phyloP scores from a whole-genome alignment of 2,797 vertebrate genomes.

The Oceanodroma leucorhoa region DNA sequence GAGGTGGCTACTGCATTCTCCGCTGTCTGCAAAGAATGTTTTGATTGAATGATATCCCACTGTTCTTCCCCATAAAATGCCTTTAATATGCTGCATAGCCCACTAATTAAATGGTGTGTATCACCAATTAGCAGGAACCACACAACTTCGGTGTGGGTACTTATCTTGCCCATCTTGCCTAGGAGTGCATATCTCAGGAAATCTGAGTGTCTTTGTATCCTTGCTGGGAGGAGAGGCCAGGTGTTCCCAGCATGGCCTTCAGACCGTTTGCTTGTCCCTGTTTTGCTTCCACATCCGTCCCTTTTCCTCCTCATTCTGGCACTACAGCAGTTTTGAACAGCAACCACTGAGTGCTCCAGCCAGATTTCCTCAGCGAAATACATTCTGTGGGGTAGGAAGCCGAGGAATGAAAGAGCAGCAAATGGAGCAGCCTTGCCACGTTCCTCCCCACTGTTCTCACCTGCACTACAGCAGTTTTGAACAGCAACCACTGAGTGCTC shows the following conservation, averaged over 20 bases:
- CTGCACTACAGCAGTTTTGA: slow-evolving; percentile 15
- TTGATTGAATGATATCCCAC: not conserved
- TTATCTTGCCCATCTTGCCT: not conserved
- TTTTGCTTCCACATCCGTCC: slow-evolving; percentile 18
- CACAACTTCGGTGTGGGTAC: not conserved
- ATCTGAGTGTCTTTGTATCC: not conserved
- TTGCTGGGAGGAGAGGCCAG: not conserved
- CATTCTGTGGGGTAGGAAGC: not conserved
- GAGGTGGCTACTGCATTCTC: slow-evolving; percentile 24
- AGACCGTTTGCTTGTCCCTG: not conserved
- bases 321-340: slow-evolving; percentile 27
- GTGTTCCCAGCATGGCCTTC: slow-evolving; percentile 3
- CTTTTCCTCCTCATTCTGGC: slow-evolving; percentile 27
- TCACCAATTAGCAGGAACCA: not conserved
- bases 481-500: not conserved
- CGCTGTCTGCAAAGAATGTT: not conserved
- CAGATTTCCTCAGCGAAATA: slow-evolving; percentile 45
- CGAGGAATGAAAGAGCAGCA: not conserved
- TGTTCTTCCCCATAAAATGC: not conserved
- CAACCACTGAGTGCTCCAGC: not conserved
- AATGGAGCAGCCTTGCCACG: not conserved
- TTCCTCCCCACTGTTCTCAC: not conserved
- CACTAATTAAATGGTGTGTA: not conserved
- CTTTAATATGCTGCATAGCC: not conserved
- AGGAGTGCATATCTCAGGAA: not conserved